Evolutionary conservation across 2,113 vertebrate species (phyloP).

Genomic region (Aspiorhynchus laticeps): DNA sequence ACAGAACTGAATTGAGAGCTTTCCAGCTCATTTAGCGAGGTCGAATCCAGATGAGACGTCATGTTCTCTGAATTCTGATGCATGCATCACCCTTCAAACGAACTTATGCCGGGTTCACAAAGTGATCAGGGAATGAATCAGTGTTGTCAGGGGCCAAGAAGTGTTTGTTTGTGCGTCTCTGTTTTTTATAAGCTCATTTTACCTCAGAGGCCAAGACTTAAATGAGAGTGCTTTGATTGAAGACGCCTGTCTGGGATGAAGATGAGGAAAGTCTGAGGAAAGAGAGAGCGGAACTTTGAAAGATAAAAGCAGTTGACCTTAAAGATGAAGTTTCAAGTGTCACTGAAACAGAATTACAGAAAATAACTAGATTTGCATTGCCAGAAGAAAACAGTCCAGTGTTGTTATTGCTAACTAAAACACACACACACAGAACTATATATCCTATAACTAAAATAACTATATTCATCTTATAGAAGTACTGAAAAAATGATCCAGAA

Average conservation of each 20-base stretch:
- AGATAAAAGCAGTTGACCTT: neutral
- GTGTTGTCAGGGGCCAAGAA: neutral
- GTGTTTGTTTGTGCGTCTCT: slow-evolving; percentile 35
- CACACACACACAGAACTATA: too few species aligned
- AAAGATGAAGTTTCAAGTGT: neutral
- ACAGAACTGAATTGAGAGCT: slow-evolving; percentile 41
- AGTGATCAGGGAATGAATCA: slow-evolving; percentile 44
- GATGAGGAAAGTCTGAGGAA: slow-evolving; percentile 6
- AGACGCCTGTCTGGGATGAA: slow-evolving; percentile 3
- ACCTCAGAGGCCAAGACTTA: slow-evolving; percentile 19
- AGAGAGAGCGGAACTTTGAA: neutral
- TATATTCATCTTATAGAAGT: too few species aligned
- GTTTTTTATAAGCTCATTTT: slow-evolving; percentile 20
- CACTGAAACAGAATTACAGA: neutral
- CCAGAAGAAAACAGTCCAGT: neutral
- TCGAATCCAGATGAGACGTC: slow-evolving; percentile 23
- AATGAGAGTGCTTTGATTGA: slow-evolving; percentile 41
- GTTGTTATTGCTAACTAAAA: neutral
- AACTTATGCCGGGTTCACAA: slow-evolving; percentile 20
- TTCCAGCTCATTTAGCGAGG: slow-evolving; percentile 45
- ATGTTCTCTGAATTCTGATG: slow-evolving; percentile 44
- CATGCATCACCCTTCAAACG: slow-evolving; percentile 41
- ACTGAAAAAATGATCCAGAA: too few species aligned
- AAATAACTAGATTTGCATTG: neutral
- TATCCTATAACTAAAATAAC: too few species aligned